Evolutionary conservation across 2,113 vertebrate species (phyloP), one percentile per base, ranked within the genome.

Genomic region (Octodon degus): DNA sequence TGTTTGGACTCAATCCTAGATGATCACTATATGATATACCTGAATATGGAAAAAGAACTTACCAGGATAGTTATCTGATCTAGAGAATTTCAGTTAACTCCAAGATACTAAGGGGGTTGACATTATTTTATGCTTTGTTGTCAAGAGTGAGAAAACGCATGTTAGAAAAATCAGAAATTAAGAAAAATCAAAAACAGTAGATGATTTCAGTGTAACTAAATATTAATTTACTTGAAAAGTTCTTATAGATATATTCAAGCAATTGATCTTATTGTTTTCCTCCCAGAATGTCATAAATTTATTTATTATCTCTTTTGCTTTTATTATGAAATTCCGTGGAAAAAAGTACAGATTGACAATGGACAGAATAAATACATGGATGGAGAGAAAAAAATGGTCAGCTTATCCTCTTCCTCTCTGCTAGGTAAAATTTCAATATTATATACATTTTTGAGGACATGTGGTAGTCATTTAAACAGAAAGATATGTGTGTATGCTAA

Each of bases 291-390:
- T 4, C 25, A 11, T 84, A 25, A 40, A 47, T 34, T 79, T 32
- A 63, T 89, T 65, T 30, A 68, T 50, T 84, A 1, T 22, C 11
- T 67, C 4, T 63, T 85, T 96, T 86, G 8, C 27, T 89, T 27
- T 50, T 27, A 70, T 34, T 86, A 89, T 89, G 2, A 10, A 86
- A 96, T 97, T 96, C 3, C 79, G 90, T 72, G 22, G 16, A 47
- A 89, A 53, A 92, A 92, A 67, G 34, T 85, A 83, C 55, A 89
- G 5, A 58, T 25, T 68, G 79, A 93, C 55, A 70, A 79, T 5
- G 62, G 12, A 60, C 68, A 65, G 62, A 94, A 95, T 84, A 94
- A 91, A 94, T 76, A 20, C 24, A 43, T 37, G 11, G 4, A 32
- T 74, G 19, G 30, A 91, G n/a, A 85, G 19, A 68, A 88, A 63